Evolutionary conservation across 2,113 vertebrate species (phyloP), one percentile per base, ranked within the genome.

Genomic region (Larimichthys polyactis): DNA sequence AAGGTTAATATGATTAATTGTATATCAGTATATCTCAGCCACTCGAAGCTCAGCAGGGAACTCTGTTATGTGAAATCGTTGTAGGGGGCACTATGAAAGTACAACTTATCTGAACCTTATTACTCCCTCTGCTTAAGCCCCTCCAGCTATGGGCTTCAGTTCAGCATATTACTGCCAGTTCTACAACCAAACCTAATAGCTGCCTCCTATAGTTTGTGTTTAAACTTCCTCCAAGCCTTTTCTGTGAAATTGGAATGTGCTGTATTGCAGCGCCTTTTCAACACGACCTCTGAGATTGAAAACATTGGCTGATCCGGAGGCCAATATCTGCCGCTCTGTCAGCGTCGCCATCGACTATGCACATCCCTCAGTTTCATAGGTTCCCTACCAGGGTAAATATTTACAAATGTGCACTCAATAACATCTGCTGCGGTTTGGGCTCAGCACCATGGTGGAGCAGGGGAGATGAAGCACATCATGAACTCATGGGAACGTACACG

Each of bases 351-450:
- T 49, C 1, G 48, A 72, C 55, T 44, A 44, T 20, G 27, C 80
- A 43, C 66, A 82, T 85, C 86, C 81, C 76, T 86, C 73, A 3
- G 74, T 77, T 82, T 83, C 75, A 63, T 64, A 55, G 75, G 69
- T 74, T 79, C 66, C 81, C 85, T 84, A 76, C 64, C 78, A 75
- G 71, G 75, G 87, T 91, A 92, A 93, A 93, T 93, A 93, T 94
- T 93, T 93, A 94, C 91, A 88, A 93, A 94, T 78, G 88, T 79
- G 57, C 67, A 67, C 81, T 89, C 89, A 82, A 78, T 83, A 91
- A 93, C 92, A 92, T 93, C 90, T 92, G 90, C 86, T 87, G 87
- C 0, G 85, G 85, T 92, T 86, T 83, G 89, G 70, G 79, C 84
- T 67, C 55, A 16, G 72, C 90, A 64, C 68, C 67, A 20, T 44